phyloP scores from a whole-genome alignment of 2,888 invertebrate genomes.

The Brenthis hecate region DNA sequence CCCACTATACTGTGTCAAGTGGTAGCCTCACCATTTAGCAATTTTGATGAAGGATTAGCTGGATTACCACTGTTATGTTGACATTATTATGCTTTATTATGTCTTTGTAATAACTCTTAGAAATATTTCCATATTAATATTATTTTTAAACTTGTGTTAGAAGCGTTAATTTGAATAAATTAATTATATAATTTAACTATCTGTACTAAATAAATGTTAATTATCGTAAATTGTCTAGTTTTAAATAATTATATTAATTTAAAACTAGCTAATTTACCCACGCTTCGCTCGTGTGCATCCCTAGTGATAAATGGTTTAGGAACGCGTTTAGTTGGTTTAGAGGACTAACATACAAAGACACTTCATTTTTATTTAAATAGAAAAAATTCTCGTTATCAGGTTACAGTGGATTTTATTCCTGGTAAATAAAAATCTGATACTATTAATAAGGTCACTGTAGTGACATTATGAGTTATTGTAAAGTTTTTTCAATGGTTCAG shows the following conservation, averaged over 20 bases:
- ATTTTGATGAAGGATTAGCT: constrained; percentile 60
- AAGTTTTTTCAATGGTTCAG: too few species aligned
- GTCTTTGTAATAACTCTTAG: not conserved
- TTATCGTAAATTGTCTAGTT: too few species aligned
- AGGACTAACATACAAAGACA: not conserved
- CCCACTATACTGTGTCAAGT: constrained; percentile 55
- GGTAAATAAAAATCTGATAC: too few species aligned
- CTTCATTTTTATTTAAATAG: not conserved
- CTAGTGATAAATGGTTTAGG: not conserved
- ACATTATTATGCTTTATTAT: constrained; percentile 16
- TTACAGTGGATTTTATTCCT: too few species aligned
- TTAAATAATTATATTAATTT: too few species aligned
- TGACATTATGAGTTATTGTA: too few species aligned
- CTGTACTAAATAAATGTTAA: too few species aligned
- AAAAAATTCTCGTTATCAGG: too few species aligned
- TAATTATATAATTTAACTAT: too few species aligned
- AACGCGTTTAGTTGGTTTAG: not conserved
- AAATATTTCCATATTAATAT: not conserved
- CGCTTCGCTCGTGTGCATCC: too few species aligned
- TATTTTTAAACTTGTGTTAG: not conserved
- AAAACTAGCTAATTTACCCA: too few species aligned
- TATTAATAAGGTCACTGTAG: too few species aligned
- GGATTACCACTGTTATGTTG: constrained; percentile 14
- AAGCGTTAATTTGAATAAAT: not conserved
- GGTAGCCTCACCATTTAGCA: constrained; percentile 57